Conservation (phyloP, 2,797 vertebrate species). For the Sciurus carolinensis region DNA sequence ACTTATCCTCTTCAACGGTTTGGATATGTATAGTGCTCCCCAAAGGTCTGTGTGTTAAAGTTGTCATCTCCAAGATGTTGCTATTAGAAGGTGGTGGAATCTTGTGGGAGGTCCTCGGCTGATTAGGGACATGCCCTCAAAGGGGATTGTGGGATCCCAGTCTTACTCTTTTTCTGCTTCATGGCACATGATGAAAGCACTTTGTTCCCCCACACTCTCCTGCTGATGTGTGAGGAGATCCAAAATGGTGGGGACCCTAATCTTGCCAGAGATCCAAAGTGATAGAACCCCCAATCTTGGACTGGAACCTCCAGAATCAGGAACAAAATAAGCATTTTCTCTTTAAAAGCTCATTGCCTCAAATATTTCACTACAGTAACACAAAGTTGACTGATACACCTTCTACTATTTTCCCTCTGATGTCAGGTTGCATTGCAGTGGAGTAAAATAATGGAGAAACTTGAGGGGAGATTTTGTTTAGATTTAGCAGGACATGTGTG, state of each 20-base stretch:
- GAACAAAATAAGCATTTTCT: background rate
- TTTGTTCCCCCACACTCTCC: too few species aligned
- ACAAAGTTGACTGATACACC: background rate
- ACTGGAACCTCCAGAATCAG: background rate
- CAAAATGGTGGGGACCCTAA: too few species aligned
- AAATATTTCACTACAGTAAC: background rate
- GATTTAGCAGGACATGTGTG: background rate
- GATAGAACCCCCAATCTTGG: too few species aligned
- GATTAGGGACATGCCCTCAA: too few species aligned
- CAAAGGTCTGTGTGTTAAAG: background rate
- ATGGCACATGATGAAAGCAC: background rate
- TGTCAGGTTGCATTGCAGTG: background rate
- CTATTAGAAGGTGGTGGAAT: background rate
- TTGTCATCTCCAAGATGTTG: background rate
- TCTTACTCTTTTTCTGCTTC: background rate
- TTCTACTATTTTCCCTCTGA: background rate
- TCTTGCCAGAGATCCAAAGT: too few species aligned
- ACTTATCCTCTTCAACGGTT: background rate
- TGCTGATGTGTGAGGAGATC: background rate
- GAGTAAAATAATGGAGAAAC: background rate
- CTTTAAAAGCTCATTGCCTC: background rate
- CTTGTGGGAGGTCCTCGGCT: background rate
- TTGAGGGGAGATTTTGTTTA: background rate
- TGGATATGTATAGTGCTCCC: too few species aligned
- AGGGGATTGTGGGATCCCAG: too few species aligned